Percentiles rank a stretch among this genome's conserved stretches.
Evolutionary conservation across 2,888 invertebrate genomes (phyloP).

Genomic region (Phymatocera aterrima): DNA sequence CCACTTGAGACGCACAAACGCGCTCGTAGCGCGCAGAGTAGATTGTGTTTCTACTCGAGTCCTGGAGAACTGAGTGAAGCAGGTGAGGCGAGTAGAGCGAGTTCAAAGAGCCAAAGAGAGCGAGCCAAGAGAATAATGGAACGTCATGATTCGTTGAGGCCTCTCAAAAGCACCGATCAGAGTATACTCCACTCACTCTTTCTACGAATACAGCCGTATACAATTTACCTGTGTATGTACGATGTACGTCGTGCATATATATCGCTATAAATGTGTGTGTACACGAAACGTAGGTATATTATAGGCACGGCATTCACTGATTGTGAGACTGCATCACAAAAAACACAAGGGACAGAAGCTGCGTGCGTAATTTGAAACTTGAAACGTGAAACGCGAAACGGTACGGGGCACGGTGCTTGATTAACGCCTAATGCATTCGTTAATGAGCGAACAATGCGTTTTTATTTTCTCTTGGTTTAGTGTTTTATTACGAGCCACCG

Average conservation of each 20-base stretch:
- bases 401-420: background rate
- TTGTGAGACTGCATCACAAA: background rate
- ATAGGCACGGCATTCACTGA: background rate
- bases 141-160: constrained; percentile 31
- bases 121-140: constrained; percentile 40
- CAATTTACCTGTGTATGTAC: background rate
- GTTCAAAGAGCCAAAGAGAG: constrained; percentile 24
- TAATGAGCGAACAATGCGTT: constrained; percentile 24
- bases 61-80: background rate
- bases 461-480: background rate
- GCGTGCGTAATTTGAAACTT: constrained; percentile 12
- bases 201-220: background rate
- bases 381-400: constrained; percentile 33
- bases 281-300: too few species aligned
- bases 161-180: constrained; percentile 33
- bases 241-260: background rate
- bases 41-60: background rate
- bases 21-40: background rate
- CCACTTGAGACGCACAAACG: constrained; percentile 6
- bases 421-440: constrained; percentile 41
- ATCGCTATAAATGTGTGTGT: background rate
- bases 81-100: too few species aligned
- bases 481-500: too few species aligned
- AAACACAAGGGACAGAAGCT: background rate
- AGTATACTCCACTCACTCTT: background rate